phyloP scores from a whole-genome alignment of 2,797 vertebrate genomes.

The Forpus xanthops region DNA sequence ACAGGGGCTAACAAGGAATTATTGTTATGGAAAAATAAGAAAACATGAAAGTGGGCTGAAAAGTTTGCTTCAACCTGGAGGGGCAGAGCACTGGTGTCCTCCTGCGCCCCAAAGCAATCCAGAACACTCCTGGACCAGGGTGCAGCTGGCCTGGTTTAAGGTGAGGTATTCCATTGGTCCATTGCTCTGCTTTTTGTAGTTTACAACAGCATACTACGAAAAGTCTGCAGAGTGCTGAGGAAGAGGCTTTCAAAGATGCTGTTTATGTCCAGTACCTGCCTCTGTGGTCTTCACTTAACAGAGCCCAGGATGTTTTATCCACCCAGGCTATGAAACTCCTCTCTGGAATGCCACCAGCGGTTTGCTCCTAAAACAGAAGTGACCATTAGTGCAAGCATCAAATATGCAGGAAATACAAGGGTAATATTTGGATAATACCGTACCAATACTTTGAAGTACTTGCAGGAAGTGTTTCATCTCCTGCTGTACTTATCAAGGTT shows the following conservation, averaged over 20 bases:
- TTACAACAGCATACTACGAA: not conserved
- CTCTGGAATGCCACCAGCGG: not conserved
- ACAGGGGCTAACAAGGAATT: not conserved
- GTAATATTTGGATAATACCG: not conserved
- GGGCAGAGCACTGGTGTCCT: not conserved
- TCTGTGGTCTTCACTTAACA: not conserved
- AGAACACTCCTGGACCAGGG: too few relatives aligned
- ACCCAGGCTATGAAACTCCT: not conserved
- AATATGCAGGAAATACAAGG: not conserved
- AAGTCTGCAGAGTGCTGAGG: not conserved
- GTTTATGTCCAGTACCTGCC: slow-evolving; percentile 57
- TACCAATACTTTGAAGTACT: not conserved
- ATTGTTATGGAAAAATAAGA: not conserved
- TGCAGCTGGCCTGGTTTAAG: not conserved
- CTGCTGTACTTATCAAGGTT: not conserved
- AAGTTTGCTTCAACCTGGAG: not conserved
- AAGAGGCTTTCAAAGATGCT: not conserved
- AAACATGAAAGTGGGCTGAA: not conserved
- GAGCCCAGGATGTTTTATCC: slow-evolving; percentile 2
- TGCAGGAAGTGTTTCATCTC: not conserved
- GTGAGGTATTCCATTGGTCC: not conserved
- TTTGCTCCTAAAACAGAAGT: slow-evolving; percentile 32
- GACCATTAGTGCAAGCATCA: not conserved
- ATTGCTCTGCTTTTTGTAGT: not conserved
- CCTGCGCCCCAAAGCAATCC: not conserved